Evolutionary conservation across 2,113 vertebrate species (phyloP), one percentile per base, ranked within the genome.

Genomic region (Grammomys surdaster): DNA sequence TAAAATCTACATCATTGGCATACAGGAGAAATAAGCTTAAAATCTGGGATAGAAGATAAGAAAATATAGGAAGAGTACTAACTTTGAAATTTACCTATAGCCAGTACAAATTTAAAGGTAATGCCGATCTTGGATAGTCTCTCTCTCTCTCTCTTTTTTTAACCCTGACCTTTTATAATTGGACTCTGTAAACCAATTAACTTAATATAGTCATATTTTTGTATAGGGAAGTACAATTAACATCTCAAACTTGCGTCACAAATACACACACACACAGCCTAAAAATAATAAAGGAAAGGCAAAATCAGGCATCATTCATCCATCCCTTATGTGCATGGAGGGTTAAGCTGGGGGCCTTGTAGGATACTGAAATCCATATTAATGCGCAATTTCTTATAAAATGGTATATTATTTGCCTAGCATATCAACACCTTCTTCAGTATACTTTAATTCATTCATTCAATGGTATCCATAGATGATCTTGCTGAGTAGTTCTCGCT

Each of bases 191-290:
- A 51, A 43, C 43, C 51, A 88, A n/a, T 56, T 51, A 54, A 67
- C 24, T 58, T 75, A 40, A 88, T 69, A 78, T 12, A 40, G 13
- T 69, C 16, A 9, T 5, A 5, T 86, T 90, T 93, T 69, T 69
- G 10, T n/a, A 95, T 26, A 6, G 13, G n/a, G 51, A 73, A 73
- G 11, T 51, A 2, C 54, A 78, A 48, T 43, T 89, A 24, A 81
- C 40, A 36, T 48, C 60, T 93, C 28, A 14, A 93, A 92, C 60
- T 72, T 89, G 33, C 20, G 12, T 70, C 90, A 94, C 95, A 75
- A 17, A 65, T 24, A 63, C 24, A 65, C 20, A 60, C 58, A 60
- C 20, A 65, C 24, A 65, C 20, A 22, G 2, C 20, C 5, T 33
- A 82, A 63, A 91, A 91, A 51, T 31, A 86, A 82, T 48, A 36